Base-by-base conservation (phyloP, 1,140 invertebrate species). In the Papilio glaucus region DNA sequence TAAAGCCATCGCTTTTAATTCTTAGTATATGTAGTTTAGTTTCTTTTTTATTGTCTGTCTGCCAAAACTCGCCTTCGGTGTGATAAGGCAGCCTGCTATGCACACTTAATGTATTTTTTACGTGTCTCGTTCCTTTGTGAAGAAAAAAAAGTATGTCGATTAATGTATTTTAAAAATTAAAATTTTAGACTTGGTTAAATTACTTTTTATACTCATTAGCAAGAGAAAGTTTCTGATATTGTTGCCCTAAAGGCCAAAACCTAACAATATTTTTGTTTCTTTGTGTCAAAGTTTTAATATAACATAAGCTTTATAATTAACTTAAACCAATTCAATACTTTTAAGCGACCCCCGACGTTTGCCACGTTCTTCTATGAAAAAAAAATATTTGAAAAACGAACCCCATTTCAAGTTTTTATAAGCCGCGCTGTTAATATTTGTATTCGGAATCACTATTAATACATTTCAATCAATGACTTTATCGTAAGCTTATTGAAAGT, bases 41-140 rank as follows among this genome's bases (percentile, higher is more conserved):
- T 57, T 24, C 13, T 10, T 57, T 26, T 45, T 45, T 45, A 18
- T 18, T 45, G 1, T 7, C 0, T 10, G 49, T 24, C 49, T 24
- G 21, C 21, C 49, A 57, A 57, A 57, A 57, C n/a, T 13, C 24
- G 49, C 9, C 1, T 57, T 13, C 12, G 10, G 3, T 57, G 10
- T 24, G n/a, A 45, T 45, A 13, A 26, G 3, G 24, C 49, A 57
- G 9, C 29, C 29, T 33, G 29, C 2, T 13, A 24, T 53, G 49
- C 3, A 21, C 9, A 21, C 49, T 12, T 57, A 12, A 45, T 57
- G 49, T 57, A 26, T 57, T 57, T 57, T 57, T 57, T 57, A 57
- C 49, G 9, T 0, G 49, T 57, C 21, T 57, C 21, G 9, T 57
- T 57, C 10, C 5, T 49, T 21, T 13, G 13, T n/a, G 13, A 21